Evolutionary conservation across 1,140 invertebrate species (phyloP), one percentile per base, ranked within the genome.

Genomic region (Heliothis subflexa): DNA sequence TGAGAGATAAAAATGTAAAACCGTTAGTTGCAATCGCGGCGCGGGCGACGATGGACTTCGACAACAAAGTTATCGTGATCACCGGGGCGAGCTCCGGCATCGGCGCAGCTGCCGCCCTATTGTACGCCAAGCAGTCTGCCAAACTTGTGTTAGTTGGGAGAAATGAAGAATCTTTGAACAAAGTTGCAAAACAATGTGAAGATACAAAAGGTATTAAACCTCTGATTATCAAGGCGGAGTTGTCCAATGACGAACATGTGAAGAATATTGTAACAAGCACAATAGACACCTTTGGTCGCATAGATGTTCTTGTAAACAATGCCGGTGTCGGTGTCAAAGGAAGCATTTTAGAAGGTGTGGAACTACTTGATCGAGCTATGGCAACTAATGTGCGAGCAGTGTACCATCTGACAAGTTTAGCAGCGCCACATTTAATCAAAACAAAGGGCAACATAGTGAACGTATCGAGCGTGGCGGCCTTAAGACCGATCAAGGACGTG

Each of bases 61-160:
- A 81, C 10, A 95, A 95, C 54, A 96, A 96, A 95, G 95, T 96
- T 50, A 95, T 96, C 0, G 82, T 96, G 33, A 95, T 96, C 79
- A 96, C 96, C 2, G 97, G 97, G 68, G 97, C 97, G 1, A 97
- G 97, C 90, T 97, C 97, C 55, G 97, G 97, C 3, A 98, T 98
- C 78, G 97, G 97, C 45, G 96, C 96, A 78, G 96, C 96, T n/a
- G 96, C 97, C 13, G 97, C 97, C 3, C 80, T 97, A 54, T 92
- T 96, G 75, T 96, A 98, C 81, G 96, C 97, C 10, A 94, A 96
- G 66, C 91, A 97, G 62, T 96, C 96, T 21, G 97, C 97, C 3
- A 95, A 82, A 33, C 81, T 97, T 28, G 95, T 95, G 1, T 77
- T 98, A 5, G 96, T 96, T 18, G 97, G 97, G 54, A 94, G 97